phyloP scores from a whole-genome alignment of 2,797 vertebrate genomes.

The Sarcoramphus papa region DNA sequence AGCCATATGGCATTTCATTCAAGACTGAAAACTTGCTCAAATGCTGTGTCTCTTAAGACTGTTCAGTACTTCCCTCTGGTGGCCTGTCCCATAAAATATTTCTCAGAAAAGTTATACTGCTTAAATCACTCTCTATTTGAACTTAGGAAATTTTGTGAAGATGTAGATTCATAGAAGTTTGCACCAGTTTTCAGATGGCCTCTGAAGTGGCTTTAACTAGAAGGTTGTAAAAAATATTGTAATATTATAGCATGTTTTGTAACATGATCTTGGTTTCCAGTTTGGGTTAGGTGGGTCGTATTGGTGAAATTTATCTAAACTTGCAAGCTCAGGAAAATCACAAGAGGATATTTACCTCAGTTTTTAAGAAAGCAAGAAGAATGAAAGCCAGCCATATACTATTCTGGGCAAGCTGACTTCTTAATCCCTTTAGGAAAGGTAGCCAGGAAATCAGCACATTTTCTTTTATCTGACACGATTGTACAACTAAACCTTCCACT shows the following conservation, averaged over 20 bases:
- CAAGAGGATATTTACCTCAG: background rate
- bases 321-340: background rate
- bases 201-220: background rate
- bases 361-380: background rate
- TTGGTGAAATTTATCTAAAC: background rate
- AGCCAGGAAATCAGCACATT: background rate
- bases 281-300: background rate
- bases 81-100: background rate
- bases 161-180: background rate
- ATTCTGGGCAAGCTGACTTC: background rate
- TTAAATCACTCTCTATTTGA: background rate
- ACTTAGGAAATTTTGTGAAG: background rate
- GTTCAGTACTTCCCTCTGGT: constrained; percentile 8
- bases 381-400: background rate
- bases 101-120: background rate
- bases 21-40: constrained; percentile 22
- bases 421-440: background rate
- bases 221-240: background rate
- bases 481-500: background rate
- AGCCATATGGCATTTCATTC: background rate
- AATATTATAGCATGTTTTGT: background rate
- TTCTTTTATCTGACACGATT: background rate
- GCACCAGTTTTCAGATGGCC: background rate
- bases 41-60: background rate
- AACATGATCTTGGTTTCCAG: background rate